Percentiles rank a stretch among this genome's conserved stretches.
phyloP scores from a whole-genome alignment of 1,140 invertebrate species.

The Lucilia sericata region DNA sequence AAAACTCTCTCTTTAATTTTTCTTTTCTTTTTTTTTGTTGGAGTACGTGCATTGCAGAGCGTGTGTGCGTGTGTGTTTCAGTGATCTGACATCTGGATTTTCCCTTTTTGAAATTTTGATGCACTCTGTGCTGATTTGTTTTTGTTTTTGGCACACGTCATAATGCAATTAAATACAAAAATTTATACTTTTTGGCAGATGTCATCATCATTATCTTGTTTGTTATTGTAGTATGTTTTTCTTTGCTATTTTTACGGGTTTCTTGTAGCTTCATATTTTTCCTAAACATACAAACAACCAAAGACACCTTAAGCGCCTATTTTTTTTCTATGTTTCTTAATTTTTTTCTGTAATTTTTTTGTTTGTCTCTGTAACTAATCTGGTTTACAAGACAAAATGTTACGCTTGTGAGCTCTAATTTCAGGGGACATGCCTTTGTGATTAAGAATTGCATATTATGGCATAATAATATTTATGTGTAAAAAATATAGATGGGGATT shows the following conservation, averaged over 20 bases:
- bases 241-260: background rate
- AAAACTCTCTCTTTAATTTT: constrained; percentile 1
- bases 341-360: too few species aligned
- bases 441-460: too few species aligned
- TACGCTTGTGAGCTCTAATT: too few species aligned
- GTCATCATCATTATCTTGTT: background rate
- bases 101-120: background rate
- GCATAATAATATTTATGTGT: too few species aligned
- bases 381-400: too few species aligned
- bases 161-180: background rate
- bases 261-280: too few species aligned
- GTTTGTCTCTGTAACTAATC: too few species aligned
- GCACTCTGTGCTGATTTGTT: background rate
- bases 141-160: constrained; percentile 36
- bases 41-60: too few species aligned
- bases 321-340: background rate
- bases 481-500: too few species aligned
- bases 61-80: background rate
- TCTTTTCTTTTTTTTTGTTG: background rate
- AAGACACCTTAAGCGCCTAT: background rate
- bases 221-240: background rate
- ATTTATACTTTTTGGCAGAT: constrained; percentile 27
- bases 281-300: too few species aligned
- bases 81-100: constrained; percentile 11
- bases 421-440: too few species aligned